Base-by-base conservation (phyloP, 2,113 vertebrate species). In the Pardalotus punctatus region DNA sequence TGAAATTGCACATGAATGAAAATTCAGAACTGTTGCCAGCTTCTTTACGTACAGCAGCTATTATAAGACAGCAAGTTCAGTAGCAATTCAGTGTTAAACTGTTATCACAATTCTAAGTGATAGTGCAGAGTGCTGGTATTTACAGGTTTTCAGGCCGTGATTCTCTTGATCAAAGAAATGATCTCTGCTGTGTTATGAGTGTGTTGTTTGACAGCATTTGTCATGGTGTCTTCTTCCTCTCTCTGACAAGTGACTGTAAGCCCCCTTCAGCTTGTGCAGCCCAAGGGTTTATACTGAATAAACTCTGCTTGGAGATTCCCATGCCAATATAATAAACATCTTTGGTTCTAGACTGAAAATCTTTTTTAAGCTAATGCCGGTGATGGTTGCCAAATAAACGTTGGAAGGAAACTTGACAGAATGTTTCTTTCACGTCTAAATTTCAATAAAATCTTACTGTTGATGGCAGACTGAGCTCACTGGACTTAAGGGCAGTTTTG, bases 21-120 rank as follows among this genome's bases (percentile, higher is more conserved):
- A 96, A 94, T 71, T 85, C 43, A n/a, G 60, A 96, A 47, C 72
- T 28, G 88, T 96, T 93, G 53, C 92, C 67, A 79, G 58, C 62
- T 95, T 94, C 76, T 80, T 88, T 92, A 78, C 23, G 40, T 94
- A 35, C 40, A 95, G 78, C 92, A 98, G 90, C 97, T 97, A 96
- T 88, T 85, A 60, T 47, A 81, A 91, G 88, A 66, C 92, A 88
- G 3, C 53, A 45, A 90, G 91, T 94, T 97, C 92, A 86, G 90
- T 73, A 50, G 78, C 58, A 80, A 65, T 95, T 95, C 66, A 36
- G 70, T 74, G 80, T 78, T 92, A 87, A 90, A 80, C 81, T 93
- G 79, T 89, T 90, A 65, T n/a, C 67, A 47, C 60, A 5, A 16
- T 82, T 76, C 54, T 71, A 57, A 89, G 87, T 90, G 87, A 58